phyloP scores from a whole-genome alignment of 2,888 invertebrate species.

The Ichneumoninae sp. region DNA sequence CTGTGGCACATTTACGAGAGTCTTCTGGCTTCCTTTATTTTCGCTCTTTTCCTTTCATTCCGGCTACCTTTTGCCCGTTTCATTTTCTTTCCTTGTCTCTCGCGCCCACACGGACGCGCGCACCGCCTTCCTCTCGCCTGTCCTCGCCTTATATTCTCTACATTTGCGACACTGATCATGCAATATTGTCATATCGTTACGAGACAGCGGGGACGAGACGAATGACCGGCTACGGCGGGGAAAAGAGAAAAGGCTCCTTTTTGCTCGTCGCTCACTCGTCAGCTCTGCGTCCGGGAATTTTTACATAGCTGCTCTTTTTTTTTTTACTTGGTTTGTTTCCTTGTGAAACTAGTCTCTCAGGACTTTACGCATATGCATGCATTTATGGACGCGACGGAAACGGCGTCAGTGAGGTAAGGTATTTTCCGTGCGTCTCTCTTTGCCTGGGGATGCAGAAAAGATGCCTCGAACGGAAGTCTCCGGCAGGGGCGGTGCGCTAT shows the following conservation, averaged over 20 bases:
- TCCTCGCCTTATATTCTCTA: slow-evolving; percentile 13
- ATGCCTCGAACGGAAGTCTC: not conserved
- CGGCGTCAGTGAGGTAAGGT: not conserved
- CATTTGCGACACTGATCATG: slow-evolving; percentile 45
- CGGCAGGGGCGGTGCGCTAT: not conserved
- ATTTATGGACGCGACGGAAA: slow-evolving; percentile 6
- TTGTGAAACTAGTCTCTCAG: not conserved
- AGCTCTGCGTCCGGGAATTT: slow-evolving; percentile 4
- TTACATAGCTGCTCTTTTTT: not conserved
- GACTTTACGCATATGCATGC: not conserved
- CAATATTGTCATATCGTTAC: slow-evolving; percentile 57
- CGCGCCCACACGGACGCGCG: not conserved
- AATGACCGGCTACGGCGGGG: not conserved
- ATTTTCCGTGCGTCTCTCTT: not conserved
- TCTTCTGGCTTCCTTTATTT: slow-evolving; percentile 33
- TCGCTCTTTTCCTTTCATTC: slow-evolving; percentile 25
- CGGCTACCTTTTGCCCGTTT: not conserved
- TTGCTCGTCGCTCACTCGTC: slow-evolving; percentile 1
- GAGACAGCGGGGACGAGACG: not conserved
- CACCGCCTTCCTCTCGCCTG: not conserved
- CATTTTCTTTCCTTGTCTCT: slow-evolving; percentile 13
- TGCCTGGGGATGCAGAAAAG: not conserved
- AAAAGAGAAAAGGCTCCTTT: not conserved
- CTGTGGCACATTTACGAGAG: slow-evolving; percentile 45
- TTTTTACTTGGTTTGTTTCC: not conserved